Percentiles rank a stretch among this genome's conserved stretches.
These are phyloP conservation scores for Spongilla lacustris DNA, from an alignment of 37 sponge, comb jelly and placozoan genomes.

Conservation along the genomic window DNA sequence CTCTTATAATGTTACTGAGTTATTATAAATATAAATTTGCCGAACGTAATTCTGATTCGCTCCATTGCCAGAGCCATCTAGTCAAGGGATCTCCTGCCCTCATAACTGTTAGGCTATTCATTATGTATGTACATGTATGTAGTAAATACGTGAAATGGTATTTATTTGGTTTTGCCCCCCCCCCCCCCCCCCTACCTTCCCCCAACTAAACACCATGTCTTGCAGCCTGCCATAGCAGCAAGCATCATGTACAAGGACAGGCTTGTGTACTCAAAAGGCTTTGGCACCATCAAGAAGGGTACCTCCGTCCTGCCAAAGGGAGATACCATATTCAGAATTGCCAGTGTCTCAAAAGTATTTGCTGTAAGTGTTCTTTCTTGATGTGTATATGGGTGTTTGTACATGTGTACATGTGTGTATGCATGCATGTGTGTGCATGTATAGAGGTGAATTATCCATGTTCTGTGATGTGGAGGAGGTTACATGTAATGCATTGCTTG, in stretches of 20 bases:
- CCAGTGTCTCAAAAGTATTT: constrained; percentile 78
- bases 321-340: constrained; percentile 63
- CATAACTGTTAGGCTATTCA: no score
- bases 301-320: neutral
- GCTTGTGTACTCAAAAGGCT: constrained; percentile 29
- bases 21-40: no score
- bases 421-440: neutral
- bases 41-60: no score
- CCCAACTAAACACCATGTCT: neutral
- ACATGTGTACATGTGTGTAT: neutral
- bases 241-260: constrained; percentile 50
- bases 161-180: neutral
- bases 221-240: constrained; percentile 60
- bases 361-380: constrained; percentile 37
- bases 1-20: no score
- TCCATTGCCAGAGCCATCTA: no score
- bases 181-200: neutral
- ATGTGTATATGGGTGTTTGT: no score
- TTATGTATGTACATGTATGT: no score
- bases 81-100: no score
- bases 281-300: constrained; percentile 30
- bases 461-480: neutral
- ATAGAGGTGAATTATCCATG: neutral
- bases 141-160: no score
- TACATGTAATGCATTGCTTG: no score